Percentiles rank a stretch among this genome's conserved stretches.
Conservation (phyloP, 2,888 invertebrate genomes). For the Malthinus flaveolus region DNA sequence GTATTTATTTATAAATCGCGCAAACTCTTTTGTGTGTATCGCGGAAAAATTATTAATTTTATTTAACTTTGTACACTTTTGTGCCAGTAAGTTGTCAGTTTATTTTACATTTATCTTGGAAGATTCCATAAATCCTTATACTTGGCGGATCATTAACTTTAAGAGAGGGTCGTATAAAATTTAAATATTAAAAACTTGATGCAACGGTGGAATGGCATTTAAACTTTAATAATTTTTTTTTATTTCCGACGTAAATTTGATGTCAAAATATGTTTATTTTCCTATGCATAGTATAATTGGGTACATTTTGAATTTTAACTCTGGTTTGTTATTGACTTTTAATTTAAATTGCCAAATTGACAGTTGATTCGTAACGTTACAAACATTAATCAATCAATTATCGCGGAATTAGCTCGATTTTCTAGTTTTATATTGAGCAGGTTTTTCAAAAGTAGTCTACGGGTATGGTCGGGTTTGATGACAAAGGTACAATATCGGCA, state of each 20-base stretch:
- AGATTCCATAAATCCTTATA: constrained; percentile 6
- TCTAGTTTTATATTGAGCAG: no score
- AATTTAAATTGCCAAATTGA: no score
- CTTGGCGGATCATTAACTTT: constrained; percentile 7
- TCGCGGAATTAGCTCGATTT: no score
- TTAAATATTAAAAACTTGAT: constrained; percentile 6
- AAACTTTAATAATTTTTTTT: not conserved
- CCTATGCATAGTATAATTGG: not conserved
- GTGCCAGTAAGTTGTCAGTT: constrained; percentile 1
- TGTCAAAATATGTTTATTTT: not conserved
- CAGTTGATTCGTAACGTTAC: no score
- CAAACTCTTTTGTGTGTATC: not conserved
- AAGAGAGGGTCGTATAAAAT: constrained; percentile 5
- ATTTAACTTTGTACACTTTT: constrained; percentile 2
- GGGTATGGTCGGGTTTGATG: no score
- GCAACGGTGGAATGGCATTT: not conserved
- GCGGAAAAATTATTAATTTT: constrained; percentile 1
- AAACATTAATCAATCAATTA: no score
- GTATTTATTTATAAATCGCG: no score
- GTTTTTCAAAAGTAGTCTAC: no score
- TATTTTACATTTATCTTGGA: not conserved
- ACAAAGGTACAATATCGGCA: no score
- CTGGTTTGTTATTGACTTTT: no score
- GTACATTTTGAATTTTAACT: not conserved
- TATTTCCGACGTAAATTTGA: no score